A percentile compares a stretch with the other conserved stretches of the same genome.
phyloP scores from a whole-genome alignment of 2,797 vertebrate genomes.

The Acrossocheilus wenchowensis region DNA sequence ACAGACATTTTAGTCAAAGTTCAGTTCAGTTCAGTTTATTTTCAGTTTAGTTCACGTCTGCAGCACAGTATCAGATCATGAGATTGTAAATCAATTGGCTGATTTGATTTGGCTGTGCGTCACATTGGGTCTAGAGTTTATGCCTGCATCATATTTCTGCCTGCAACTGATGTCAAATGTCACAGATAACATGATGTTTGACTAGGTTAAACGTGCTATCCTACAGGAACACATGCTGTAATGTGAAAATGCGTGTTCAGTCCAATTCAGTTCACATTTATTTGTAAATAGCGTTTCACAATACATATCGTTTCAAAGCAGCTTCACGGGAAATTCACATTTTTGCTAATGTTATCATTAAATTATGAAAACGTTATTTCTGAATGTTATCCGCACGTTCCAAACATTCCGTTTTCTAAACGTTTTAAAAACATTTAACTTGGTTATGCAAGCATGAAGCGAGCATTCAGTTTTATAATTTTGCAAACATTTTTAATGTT shows the following conservation, averaged over 20 bases:
- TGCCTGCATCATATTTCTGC: not conserved
- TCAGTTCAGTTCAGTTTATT: too few species aligned
- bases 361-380: not conserved
- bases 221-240: not conserved
- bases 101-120: conserved; percentile 45
- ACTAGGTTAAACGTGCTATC: not conserved
- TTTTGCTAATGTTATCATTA: not conserved
- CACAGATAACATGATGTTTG: conserved; percentile 16
- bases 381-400: not conserved
- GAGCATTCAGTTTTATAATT: not conserved
- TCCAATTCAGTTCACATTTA: not conserved
- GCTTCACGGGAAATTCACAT: not conserved
- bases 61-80: conserved; percentile 27
- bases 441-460: not conserved
- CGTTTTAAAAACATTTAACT: too few species aligned
- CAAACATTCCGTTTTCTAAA: not conserved
- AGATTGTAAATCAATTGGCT: conserved; percentile 23
- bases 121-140: conserved; percentile 42
- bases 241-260: not conserved
- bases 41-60: not conserved
- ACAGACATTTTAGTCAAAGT: conserved; percentile 10
- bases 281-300: not conserved
- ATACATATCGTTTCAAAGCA: not conserved
- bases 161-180: not conserved
- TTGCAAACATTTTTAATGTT: not conserved